These are phyloP conservation scores for Allobates femoralis DNA, from an alignment of 2,797 vertebrate species.

Conservation along the genomic window DNA sequence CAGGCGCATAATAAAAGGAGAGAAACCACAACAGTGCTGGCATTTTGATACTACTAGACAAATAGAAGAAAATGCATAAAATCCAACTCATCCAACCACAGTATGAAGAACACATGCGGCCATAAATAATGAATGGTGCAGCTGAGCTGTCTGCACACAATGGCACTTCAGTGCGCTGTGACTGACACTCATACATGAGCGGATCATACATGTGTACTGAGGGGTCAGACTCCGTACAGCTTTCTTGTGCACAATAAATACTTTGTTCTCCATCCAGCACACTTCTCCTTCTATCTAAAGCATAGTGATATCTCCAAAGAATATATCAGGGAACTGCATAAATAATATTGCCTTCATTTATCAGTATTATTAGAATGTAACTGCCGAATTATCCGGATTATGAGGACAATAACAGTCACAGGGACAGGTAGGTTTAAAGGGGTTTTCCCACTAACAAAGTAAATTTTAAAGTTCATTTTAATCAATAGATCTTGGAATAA, in stretches of 20 bases:
- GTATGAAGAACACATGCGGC: conserved; percentile 18
- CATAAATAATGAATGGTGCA: conserved; percentile 14
- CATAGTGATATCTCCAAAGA: neutral
- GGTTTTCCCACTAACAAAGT: no score
- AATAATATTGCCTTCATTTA: neutral
- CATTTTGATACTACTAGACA: neutral
- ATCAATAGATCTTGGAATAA: no score
- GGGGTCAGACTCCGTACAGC: conserved; percentile 24
- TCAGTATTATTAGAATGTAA: neutral
- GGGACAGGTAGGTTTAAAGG: neutral
- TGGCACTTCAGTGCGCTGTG: conserved; percentile 21
- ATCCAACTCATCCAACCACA: conserved; percentile 23
- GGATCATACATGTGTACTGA: conserved; percentile 11
- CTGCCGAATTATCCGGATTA: no score
- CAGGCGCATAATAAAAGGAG: neutral
- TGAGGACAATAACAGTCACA: neutral
- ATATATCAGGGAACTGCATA: neutral
- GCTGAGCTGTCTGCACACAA: conserved; percentile 47
- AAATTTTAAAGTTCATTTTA: no score
- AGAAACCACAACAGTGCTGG: neutral
- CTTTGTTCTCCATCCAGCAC: conserved; percentile 24
- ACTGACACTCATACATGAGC: conserved; percentile 12
- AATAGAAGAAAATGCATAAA: neutral
- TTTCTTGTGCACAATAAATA: conserved; percentile 7
- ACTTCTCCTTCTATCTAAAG: conserved; percentile 6